Percentiles rank a stretch among this genome's conserved stretches.
Evolutionary conservation across 2,113 vertebrate genomes (phyloP).

Genomic region (Entomyzon cyanotis): DNA sequence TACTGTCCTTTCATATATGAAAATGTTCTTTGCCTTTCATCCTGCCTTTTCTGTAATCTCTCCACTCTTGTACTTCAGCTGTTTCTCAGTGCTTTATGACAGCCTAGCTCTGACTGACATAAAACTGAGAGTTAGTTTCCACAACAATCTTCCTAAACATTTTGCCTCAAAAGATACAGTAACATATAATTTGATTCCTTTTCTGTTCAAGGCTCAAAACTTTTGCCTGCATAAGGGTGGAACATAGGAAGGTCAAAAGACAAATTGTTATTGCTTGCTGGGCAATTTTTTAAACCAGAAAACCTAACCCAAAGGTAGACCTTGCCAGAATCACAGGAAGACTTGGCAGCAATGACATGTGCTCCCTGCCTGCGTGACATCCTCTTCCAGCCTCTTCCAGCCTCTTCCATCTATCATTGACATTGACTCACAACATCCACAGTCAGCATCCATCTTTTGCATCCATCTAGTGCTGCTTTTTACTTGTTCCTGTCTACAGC

Average conservation of each 20-base stretch:
- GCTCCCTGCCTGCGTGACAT: background rate
- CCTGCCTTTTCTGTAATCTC: background rate
- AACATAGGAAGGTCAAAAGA: background rate
- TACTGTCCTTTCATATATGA: background rate
- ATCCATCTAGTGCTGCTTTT: background rate
- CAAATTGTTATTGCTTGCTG: background rate
- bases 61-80: background rate
- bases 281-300: background rate
- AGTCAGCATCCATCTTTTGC: background rate
- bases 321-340: background rate
- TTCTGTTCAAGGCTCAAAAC: background rate
- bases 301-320: background rate
- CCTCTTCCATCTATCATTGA: background rate
- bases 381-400: background rate
- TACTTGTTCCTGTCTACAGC: background rate
- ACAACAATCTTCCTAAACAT: background rate
- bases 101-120: background rate
- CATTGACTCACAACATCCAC: background rate
- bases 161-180: background rate
- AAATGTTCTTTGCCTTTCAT: background rate
- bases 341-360: background rate
- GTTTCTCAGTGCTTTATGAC: background rate
- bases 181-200: conserved; percentile 28
- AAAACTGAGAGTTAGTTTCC: background rate
- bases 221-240: background rate